Base-by-base conservation (phyloP, 2,888 invertebrate species). In the Brenthis daphne region DNA sequence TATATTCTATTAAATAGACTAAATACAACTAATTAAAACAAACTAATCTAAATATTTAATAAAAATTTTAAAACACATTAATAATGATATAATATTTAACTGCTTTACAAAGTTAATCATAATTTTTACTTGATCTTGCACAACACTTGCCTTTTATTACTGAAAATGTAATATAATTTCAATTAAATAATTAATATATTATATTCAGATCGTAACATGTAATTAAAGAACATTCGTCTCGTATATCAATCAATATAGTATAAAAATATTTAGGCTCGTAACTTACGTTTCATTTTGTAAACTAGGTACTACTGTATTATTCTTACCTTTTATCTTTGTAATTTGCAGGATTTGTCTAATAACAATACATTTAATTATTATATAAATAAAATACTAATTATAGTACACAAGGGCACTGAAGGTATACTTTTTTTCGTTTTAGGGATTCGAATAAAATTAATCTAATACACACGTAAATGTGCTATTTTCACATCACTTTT, bases 401-500 rank as follows among this genome's bases (percentile, higher is more conserved):
- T 83, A 80, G 76, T 79, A 77, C 73, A 77, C 83, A 82, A 84
- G 81, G 82, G 76, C 81, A 80, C 76, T 73, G 70, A 69, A 69
- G 70, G 70, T 69, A 77, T 79, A 71, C 72, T 68, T 69, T 74
- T 72, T 72, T 75, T 58, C 65, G 65, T 57, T 63, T 67, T 66
- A 71, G 60, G 58, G 63, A 66, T 55, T 58, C 57, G 57, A 60
- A 72, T 72, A 57, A 65, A 67, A 58, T 55, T 56, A 60, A 16
- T 53, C 66, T 67, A 60, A 48, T 65, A 70, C 63, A 68, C 67
- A 50, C 48, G 71, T 72, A 65, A 72, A 58, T 74, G 56, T 64
- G 70, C 43, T 76, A 75, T 76, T 79, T 77, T 80, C 86, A 87
- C 88, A 85, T 85, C 85, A 88, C 88, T 85, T 73, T 78, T 81